Conservation (phyloP, 2,113 vertebrate species). For the Centropus unirufus region DNA sequence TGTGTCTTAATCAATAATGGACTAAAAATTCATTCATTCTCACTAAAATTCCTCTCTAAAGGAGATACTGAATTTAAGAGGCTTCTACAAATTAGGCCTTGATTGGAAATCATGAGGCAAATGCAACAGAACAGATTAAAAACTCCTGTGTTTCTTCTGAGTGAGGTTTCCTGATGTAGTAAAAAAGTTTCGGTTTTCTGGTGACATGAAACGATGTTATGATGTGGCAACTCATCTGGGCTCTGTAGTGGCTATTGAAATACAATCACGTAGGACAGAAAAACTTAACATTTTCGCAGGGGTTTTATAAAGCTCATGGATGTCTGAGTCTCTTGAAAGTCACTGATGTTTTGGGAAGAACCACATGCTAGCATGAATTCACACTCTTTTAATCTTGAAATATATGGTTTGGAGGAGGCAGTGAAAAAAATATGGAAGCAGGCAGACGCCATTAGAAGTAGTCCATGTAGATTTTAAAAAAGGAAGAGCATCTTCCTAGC, state of each 20-base stretch:
- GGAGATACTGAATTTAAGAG: neutral
- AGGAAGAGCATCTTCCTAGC: neutral
- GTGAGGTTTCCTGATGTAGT: neutral
- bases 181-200: neutral
- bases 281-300: neutral
- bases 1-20: constrained; percentile 24
- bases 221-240: neutral
- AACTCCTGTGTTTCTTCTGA: neutral
- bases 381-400: neutral
- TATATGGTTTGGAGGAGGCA: neutral
- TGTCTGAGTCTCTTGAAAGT: neutral
- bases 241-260: neutral
- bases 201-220: neutral
- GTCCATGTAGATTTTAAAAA: neutral
- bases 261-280: neutral
- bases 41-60: constrained; percentile 9
- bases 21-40: constrained; percentile 31
- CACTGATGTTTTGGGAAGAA: neutral
- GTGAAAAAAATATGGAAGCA: neutral
- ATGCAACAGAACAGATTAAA: neutral
- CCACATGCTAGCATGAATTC: neutral
- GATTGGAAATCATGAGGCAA: neutral
- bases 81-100: neutral
- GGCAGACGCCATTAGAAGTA: neutral
- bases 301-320: neutral